These are phyloP conservation scores for Troglohyphantes excavatus DNA, from an alignment of 2,888 invertebrate genomes.

Conservation along the genomic window DNA sequence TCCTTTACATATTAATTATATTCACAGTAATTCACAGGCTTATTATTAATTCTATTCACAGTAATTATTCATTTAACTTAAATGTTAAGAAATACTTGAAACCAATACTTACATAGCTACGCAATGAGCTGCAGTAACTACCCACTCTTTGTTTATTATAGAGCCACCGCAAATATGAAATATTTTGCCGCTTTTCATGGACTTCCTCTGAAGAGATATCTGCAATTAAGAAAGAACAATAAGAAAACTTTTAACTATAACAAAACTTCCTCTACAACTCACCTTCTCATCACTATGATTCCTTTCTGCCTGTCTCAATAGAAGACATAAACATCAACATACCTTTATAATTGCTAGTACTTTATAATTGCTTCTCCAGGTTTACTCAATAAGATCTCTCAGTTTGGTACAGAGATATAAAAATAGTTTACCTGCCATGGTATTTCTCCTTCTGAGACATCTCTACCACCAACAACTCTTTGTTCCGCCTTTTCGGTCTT, in stretches of 20 bases:
- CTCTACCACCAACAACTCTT: constrained; percentile 76
- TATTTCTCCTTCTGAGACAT: constrained; percentile 74
- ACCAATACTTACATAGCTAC: constrained; percentile 77
- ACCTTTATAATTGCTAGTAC: constrained; percentile 23
- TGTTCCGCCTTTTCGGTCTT: constrained; percentile 45
- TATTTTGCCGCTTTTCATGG: constrained; percentile 60
- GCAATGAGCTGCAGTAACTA: constrained; percentile 79
- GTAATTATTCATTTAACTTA: not conserved
- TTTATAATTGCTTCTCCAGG: not conserved
- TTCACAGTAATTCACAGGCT: too few species aligned
- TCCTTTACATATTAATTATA: too few species aligned
- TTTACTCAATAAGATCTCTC: not conserved
- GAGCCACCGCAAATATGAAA: constrained; percentile 79
- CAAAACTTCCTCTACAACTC: not conserved
- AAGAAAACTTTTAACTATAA: not conserved
- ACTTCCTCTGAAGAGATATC: constrained; percentile 71
- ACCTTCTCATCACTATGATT: not conserved
- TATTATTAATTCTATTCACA: too few species aligned
- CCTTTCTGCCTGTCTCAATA: not conserved
- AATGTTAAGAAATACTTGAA: not conserved
- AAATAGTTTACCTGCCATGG: constrained; percentile 77
- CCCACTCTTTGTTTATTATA: constrained; percentile 65
- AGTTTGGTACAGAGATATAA: not conserved
- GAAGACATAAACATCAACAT: constrained; percentile 21
- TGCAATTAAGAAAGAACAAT: constrained; percentile 2